Evolutionary conservation across 2,113 vertebrate species (phyloP), one percentile per base, ranked within the genome.

Genomic region (Rhynchomys soricoides): DNA sequence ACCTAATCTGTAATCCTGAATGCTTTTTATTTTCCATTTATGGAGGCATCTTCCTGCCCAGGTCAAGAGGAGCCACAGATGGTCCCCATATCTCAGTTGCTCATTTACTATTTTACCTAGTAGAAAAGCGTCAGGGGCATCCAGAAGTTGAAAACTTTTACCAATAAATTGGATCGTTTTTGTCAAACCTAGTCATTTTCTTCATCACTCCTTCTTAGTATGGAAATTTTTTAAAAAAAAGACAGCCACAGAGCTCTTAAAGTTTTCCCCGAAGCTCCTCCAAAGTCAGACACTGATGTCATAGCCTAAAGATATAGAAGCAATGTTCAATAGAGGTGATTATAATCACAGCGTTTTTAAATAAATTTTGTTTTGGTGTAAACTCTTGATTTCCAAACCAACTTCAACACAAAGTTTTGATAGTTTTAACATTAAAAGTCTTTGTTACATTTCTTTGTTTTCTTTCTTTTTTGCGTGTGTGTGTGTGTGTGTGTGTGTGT

Each of bases 41-140:
- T 74, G 71, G 99, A 99, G 0, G 43, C 96, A 73, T 88, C 99
- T 83, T 95, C 94, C 1, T 43, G 99, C 3, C 48, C 97, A 0
- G 97, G 99, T 52, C 89, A 7, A 59, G 93, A 98, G 68, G 57
- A 22, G 91, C 98, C 73, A 74, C 24, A 24, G 43, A 95, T 99
- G 91, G 98, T 99, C 9, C 99, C 99, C 0, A 24, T 93, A 34
- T 98, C 98, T 43, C 98, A 99, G 94, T 77, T 99, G 89, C 96
- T 99, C 5, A 64, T 99, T 62, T 99, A 99, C 75, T 97, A 57
- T 99, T 50, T 98, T 98, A 90, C 98, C 99, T 52, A 97, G 64
- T 22, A 98, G 98, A 40, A 99, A 99, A 93, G 68, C 98, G 97
- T 99, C 0, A 99, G 99, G 7, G 99, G 99, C 97, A 98, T 98